These are phyloP conservation scores for Remorina albescens DNA, from an alignment of 2,797 vertebrate genomes.

Conservation along the genomic window DNA sequence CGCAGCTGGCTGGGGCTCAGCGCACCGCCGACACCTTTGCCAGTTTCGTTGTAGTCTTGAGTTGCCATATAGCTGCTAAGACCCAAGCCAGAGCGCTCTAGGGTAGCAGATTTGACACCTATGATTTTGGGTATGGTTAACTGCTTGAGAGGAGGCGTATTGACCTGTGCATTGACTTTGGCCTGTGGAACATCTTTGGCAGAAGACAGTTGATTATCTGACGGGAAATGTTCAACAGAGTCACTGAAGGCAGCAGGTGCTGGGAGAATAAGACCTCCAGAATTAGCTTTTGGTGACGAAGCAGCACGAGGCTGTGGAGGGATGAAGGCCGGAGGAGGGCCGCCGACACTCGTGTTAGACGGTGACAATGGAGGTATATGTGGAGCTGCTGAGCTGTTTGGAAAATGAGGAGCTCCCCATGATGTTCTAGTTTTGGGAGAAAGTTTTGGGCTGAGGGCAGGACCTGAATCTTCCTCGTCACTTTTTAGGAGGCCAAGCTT, in stretches of 20 bases:
- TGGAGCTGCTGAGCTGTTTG: conserved; percentile 38
- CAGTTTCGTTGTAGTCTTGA: neutral
- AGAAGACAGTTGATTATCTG: conserved; percentile 11
- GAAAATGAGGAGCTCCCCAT: conserved; percentile 61
- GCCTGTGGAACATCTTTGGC: conserved; percentile 11
- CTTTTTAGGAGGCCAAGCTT: conserved; percentile 91
- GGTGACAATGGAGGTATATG: conserved; percentile 24
- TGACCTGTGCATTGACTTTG: neutral
- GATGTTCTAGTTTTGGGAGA: conserved; percentile 59
- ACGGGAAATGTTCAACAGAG: neutral
- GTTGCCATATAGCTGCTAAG: conserved; percentile 75
- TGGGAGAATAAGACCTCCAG: conserved; percentile 45
- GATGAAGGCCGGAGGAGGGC: neutral
- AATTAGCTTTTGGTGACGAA: neutral
- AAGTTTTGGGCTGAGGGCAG: conserved; percentile 50
- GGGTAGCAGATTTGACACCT: conserved; percentile 86
- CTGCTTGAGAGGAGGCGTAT: conserved; percentile 25
- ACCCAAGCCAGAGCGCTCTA: conserved; percentile 85
- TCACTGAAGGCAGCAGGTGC: conserved; percentile 73
- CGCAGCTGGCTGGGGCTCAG: conserved; percentile 64
- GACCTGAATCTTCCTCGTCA: conserved; percentile 65
- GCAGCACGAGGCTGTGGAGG: neutral
- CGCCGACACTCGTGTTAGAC: conserved; percentile 5
- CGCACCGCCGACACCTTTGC: neutral
- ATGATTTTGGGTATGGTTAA: conserved; percentile 38